These are phyloP conservation scores for Tragelaphus oryx DNA, from an alignment of 2,797 vertebrate species.

Conservation along the genomic window DNA sequence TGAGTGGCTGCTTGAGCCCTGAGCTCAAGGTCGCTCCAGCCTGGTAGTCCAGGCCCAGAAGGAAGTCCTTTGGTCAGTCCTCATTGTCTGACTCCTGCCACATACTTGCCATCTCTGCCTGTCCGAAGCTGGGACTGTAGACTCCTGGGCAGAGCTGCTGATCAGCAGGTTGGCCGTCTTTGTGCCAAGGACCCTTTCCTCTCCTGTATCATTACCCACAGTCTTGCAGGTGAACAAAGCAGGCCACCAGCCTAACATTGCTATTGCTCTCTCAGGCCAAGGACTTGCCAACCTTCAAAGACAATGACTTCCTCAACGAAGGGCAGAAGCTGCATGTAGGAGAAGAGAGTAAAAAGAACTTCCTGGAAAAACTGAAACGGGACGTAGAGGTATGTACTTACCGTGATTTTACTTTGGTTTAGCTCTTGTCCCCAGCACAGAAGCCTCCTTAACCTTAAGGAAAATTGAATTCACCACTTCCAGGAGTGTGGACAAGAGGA, in stretches of 20 bases:
- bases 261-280: constrained; percentile 86
- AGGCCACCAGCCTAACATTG: neutral
- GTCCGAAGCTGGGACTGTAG: neutral
- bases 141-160: neutral
- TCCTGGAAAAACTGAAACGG: constrained; percentile 93
- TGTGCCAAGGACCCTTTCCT: neutral
- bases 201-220: neutral
- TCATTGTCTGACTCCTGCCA: accelerated
- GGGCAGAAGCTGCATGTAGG: constrained; percentile 94
- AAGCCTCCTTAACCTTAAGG: neutral
- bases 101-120: neutral
- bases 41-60: neutral
- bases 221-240: neutral
- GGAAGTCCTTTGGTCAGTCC: neutral
- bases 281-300: constrained; percentile 95
- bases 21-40: neutral
- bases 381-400: constrained; percentile 90
- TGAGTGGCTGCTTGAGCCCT: neutral
- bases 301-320: constrained; percentile 96
- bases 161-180: neutral
- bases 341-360: constrained; percentile 95
- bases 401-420: neutral
- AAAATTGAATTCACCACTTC: neutral
- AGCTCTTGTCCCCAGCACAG: neutral
- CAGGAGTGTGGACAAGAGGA: neutral